phyloP scores from a whole-genome alignment of 2,888 invertebrate species.

The Gastracanthus pulcherrimus region DNA sequence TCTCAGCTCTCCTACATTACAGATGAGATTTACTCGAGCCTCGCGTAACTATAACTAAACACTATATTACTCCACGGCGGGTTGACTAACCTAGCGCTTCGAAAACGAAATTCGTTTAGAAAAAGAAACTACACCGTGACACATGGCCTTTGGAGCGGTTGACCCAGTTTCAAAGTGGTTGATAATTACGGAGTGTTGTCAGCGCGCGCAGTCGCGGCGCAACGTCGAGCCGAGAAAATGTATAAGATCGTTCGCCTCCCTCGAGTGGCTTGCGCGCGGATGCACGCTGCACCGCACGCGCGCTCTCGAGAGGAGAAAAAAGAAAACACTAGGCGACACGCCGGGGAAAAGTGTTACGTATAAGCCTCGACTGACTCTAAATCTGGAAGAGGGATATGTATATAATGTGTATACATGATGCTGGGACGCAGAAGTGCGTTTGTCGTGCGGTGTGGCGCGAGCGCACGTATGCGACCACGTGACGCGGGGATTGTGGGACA shows the following conservation, averaged over 20 bases:
- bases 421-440: too few relatives aligned
- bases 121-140: constrained; percentile 46
- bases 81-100: background rate
- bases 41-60: constrained; percentile 20
- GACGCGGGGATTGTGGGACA: constrained; percentile 67
- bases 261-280: too few relatives aligned
- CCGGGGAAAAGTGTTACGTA: background rate
- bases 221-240: too few relatives aligned
- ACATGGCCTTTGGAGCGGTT: constrained; percentile 59
- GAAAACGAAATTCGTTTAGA: constrained; percentile 37
- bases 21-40: too few relatives aligned
- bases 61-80: background rate
- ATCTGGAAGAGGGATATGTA: constrained; percentile 34
- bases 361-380: constrained; percentile 12
- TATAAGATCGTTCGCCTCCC: too few relatives aligned
- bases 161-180: constrained; percentile 71
- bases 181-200: constrained; percentile 69
- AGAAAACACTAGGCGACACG: background rate
- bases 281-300: background rate
- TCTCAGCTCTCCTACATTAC: too few relatives aligned
- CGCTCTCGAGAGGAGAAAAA: background rate
- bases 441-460: too few relatives aligned
- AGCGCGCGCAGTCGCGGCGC: too few relatives aligned
- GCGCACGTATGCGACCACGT: constrained; percentile 70
- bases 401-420: constrained; percentile 61